phyloP scores from a whole-genome alignment of 2,797 vertebrate genomes.

The Poeciliopsis paucimaculata region DNA sequence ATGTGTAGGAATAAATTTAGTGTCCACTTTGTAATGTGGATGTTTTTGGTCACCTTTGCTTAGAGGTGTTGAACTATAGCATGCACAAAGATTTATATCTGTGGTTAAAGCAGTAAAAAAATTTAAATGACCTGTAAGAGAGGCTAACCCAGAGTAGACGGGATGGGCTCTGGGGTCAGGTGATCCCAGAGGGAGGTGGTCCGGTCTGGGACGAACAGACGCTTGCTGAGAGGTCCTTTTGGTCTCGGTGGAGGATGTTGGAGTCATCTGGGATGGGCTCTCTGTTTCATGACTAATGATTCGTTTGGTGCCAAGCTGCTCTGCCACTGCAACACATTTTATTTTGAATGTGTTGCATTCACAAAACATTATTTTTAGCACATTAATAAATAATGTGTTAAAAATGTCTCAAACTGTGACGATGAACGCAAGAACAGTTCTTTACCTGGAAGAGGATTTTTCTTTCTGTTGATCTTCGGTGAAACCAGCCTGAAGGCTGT shows the following conservation, averaged over 20 bases:
- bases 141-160: conserved; percentile 82
- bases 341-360: background rate
- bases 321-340: conserved; percentile 42
- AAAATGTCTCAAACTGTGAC: background rate
- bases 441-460: conserved; percentile 70
- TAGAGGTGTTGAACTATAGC: background rate
- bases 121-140: conserved; percentile 86
- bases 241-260: conserved; percentile 25
- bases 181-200: conserved; percentile 61
- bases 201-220: conserved; percentile 51
- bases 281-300: conserved; percentile 32
- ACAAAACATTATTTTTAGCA: too few species aligned
- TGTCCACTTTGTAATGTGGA: background rate
- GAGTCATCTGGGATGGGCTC: conserved; percentile 25
- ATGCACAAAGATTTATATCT: background rate
- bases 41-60: background rate
- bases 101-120: background rate
- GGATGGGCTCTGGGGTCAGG: conserved; percentile 78
- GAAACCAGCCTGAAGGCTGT: conserved; percentile 81
- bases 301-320: conserved; percentile 27
- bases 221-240: conserved; percentile 28
- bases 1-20: background rate
- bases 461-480: conserved; percentile 78
- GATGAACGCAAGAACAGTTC: background rate
- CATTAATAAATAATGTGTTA: background rate